Percentiles rank a stretch among this genome's conserved stretches.
Evolutionary conservation across 2,797 vertebrate genomes (phyloP).

Genomic region (Epinephelus coioides): DNA sequence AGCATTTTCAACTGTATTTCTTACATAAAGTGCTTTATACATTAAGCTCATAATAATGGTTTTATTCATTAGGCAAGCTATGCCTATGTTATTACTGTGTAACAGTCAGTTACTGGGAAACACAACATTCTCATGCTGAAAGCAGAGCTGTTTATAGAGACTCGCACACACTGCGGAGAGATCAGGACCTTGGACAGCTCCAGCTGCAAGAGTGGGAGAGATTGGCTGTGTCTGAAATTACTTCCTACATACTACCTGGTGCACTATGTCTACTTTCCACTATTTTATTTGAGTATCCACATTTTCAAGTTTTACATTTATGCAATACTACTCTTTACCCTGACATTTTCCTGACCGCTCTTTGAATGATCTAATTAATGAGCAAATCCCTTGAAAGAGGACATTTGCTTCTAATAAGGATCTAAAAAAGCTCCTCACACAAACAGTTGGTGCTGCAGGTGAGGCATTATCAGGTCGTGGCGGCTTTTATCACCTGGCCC

Average conservation of each 20-base stretch:
- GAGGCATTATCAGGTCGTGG: background rate
- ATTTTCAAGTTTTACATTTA: background rate
- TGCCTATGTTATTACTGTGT: conserved; percentile 15
- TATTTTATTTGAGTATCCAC: background rate
- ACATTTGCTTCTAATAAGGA: background rate
- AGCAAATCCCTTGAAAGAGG: background rate
- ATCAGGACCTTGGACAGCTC: conserved; percentile 44
- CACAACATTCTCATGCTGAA: background rate
- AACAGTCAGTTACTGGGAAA: conserved; percentile 3
- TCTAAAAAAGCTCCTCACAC: background rate
- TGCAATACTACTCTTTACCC: background rate
- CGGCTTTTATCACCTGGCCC: conserved; percentile 55
- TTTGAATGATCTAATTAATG: background rate
- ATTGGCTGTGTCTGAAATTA: background rate
- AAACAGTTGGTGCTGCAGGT: conserved; percentile 10
- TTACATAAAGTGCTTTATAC: background rate
- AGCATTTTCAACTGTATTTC: background rate
- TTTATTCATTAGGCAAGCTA: background rate
- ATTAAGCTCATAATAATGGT: background rate
- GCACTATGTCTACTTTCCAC: background rate
- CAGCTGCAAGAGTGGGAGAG: background rate
- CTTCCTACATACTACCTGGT: background rate
- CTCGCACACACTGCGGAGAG: background rate
- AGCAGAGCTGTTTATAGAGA: conserved; percentile 7
- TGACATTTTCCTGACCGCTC: background rate